phyloP scores from a whole-genome alignment of 2,113 vertebrate genomes.

The Saguinus imperator region DNA sequence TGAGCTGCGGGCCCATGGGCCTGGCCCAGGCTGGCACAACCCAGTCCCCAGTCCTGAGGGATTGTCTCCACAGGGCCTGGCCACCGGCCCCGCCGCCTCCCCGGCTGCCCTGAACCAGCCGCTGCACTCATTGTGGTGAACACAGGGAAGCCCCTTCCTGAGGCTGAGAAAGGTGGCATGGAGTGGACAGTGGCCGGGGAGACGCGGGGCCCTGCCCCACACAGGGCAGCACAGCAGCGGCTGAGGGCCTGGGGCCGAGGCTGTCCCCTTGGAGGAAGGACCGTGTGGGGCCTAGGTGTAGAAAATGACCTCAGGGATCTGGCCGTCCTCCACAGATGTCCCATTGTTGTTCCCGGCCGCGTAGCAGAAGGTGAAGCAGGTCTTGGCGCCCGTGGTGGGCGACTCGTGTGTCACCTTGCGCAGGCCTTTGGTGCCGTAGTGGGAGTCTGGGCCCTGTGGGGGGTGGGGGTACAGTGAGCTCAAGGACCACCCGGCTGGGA shows the following conservation, averaged over 20 bases:
- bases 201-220: background rate
- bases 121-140: background rate
- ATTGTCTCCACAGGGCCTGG: background rate
- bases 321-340: conserved; percentile 97
- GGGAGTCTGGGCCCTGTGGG: conserved; percentile 93
- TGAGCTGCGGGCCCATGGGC: background rate
- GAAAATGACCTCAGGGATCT: conserved; percentile 99
- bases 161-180: background rate
- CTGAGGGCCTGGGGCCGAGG: background rate
- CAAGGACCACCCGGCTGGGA: background rate
- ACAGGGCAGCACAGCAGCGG: background rate
- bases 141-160: background rate
- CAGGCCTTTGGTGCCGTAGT: conserved; percentile 98
- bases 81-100: background rate
- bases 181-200: background rate
- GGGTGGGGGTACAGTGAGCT: background rate
- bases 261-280: background rate
- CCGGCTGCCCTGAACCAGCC: background rate
- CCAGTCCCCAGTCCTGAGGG: background rate
- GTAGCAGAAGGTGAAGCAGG: conserved; percentile 98
- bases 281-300: conserved; percentile 89
- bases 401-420: conserved; percentile 97
- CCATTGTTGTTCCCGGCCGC: conserved; percentile 98
- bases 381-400: conserved; percentile 94
- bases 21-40: background rate